Base-by-base conservation (phyloP, 2,113 vertebrate species). In the Phoxinus phoxinus region DNA sequence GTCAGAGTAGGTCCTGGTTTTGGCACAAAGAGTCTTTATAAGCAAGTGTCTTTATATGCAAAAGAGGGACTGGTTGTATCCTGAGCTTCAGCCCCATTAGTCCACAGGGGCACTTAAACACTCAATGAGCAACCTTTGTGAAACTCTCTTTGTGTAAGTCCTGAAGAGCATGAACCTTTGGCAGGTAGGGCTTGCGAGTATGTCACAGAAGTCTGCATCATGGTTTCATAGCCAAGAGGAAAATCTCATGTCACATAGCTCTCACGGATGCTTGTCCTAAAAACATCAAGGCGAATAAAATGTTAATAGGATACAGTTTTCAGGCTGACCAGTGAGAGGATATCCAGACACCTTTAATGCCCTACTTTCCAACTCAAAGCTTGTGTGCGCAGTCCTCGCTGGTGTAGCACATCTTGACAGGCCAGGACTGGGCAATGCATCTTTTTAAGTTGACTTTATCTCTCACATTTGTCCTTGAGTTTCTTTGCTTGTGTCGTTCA, bases 401-500 rank as follows among this genome's bases (percentile, higher is more conserved):
- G 51, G 63, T 44, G 37, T 72, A 71, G 32, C 81, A 56, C n/a
- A 69, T 83, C 81, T 58, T 83, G n/a, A 51, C 63, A 27, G 73
- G 80, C 71, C 74, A 76, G 85, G 84, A 85, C 78, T 80, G 67
- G 85, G 83, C 81, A 75, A 75, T 51, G 35, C 77, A 72, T 59
- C 67, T 91, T 87, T 88, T 87, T 89, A 92, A 91, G 88, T 83
- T 85, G 84, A 71, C 86, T 90, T 71, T 87, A 73, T 73, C 61
- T 86, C 84, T 88, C 90, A 61, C 6, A 82, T 32, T 53, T 37
- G 63, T 83, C 81, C 81, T 83, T 56, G 61, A n/a, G 81, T 56
- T 67, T 51, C 12, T 44, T 61, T 46, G 15, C 37, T 80, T 61
- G 37, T 35, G 61, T 69, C n/a, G 21, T 63, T 81, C 85, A 73